These are phyloP conservation scores for Umimayanthus chanpuru DNA, from an alignment of 92 coral and sea anemone species.

Conservation along the genomic window DNA sequence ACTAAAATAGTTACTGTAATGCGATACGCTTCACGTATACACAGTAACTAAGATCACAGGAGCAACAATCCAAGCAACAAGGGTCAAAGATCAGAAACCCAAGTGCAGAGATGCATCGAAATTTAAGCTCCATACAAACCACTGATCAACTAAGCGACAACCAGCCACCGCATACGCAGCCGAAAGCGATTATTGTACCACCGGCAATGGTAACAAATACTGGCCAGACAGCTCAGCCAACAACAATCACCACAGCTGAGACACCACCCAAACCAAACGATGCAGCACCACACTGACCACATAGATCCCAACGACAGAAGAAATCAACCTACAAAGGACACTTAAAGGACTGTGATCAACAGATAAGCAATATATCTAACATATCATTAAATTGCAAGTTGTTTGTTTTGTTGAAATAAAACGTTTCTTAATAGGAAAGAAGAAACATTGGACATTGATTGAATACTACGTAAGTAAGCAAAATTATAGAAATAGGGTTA, in stretches of 20 bases:
- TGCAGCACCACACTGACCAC: conserved; percentile 32
- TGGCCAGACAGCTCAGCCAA: neutral
- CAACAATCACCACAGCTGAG: conserved; percentile 32
- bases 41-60: conserved; percentile 37
- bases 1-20: too few species aligned
- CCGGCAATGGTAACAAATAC: conserved; percentile 20
- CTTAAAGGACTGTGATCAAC: conserved; percentile 53
- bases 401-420: neutral
- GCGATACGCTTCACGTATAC: too few species aligned
- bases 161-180: conserved; percentile 22
- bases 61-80: conserved; percentile 37
- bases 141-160: conserved; percentile 25
- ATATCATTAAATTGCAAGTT: neutral
- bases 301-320: conserved; percentile 61
- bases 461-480: neutral
- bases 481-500: neutral
- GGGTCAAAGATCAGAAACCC: conserved; percentile 48
- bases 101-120: conserved; percentile 68
- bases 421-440: neutral
- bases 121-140: conserved; percentile 52
- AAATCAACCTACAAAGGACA: conserved; percentile 55
- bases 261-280: conserved; percentile 32
- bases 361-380: conserved; percentile 14
- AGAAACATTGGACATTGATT: neutral
- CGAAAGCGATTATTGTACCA: neutral